Conservation (phyloP, 2,797 vertebrate genomes). For the Hypotaenidia philippensis region DNA sequence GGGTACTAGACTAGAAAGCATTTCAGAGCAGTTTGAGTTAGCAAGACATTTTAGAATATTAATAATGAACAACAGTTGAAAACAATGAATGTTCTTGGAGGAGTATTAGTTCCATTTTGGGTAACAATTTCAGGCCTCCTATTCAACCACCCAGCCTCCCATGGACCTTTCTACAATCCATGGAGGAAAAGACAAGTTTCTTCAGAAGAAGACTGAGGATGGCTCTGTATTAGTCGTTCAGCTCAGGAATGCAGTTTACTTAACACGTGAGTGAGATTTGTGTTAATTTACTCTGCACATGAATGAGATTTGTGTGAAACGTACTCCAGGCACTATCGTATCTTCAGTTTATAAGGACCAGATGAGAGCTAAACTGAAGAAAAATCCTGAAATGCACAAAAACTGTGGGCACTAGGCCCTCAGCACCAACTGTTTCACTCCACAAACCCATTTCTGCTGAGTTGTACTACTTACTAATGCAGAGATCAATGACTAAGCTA, state of each 20-base stretch:
- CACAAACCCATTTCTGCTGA: not conserved
- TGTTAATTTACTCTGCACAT: no score
- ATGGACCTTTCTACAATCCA: not conserved
- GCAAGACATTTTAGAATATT: not conserved
- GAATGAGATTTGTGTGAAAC: not conserved
- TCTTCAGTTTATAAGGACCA: not conserved
- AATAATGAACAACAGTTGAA: not conserved
- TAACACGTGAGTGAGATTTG: no score
- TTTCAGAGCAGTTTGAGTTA: not conserved
- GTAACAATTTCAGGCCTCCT: not conserved
- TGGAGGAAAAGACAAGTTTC: not conserved
- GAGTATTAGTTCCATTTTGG: not conserved
- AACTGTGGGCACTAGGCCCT: not conserved
- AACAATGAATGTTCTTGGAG: not conserved
- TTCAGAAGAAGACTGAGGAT: not conserved
- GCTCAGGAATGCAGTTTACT: not conserved
- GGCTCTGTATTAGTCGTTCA: not conserved
- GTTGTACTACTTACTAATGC: not conserved
- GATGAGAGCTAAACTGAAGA: not conserved
- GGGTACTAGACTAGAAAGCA: not conserved
- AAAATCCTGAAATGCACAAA: not conserved
- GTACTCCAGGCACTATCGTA: rapidly evolving
- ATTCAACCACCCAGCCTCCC: not conserved
- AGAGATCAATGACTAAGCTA: not conserved
- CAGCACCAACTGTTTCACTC: not conserved